Evolutionary conservation across 2,797 vertebrate genomes (phyloP), one percentile per base, ranked within the genome.

Genomic region (Anas flavirostris): DNA sequence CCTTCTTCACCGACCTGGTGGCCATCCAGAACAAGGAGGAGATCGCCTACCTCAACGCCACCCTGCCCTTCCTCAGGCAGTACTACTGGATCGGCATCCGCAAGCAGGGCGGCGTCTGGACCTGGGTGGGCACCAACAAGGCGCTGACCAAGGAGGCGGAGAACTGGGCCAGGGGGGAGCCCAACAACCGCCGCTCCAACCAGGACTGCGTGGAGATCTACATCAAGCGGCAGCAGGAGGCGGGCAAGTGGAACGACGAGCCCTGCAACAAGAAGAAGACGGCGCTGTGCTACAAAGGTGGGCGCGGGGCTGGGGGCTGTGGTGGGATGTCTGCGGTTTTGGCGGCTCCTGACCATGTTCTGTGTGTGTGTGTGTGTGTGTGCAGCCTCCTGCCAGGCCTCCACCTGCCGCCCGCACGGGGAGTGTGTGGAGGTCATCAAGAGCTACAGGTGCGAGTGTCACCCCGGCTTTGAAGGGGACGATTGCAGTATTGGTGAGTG

Each of bases 371-470:
- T 70, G 78, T 77, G 21, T 18, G 5, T 70, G 78, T 77, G 21
- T 18, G 5, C 78, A 99, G 99, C 94, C 46, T 99, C 98, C 68
- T 99, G 99, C 94, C 96, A 85, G 39, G 79, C 97, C 29, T 68
- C 68, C 26, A 97, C 98, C 1, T 99, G 99, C 93, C 98, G 97
- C 93, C 84, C 72, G 31, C 97, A 60, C 0, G 98, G 97, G 0
- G 97, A 98, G 44, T 99, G 99, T 4, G 76, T 98, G 26, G 99
- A 99, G 95, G 98, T 97, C 50, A 97, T 98, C 0, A 98, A 98
- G 59, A 98, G 95, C 96, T 98, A 98, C 69, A 98, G 75, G 92
- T 99, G 99, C 46, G 67, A 94, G 69, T 99, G 99, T 88, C 88
- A 97, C 83, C 97, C 98, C 0, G 99, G 99, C 53, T 99, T 99